phyloP scores from a whole-genome alignment of 2,113 vertebrate species.

The Aegotheles bennettii region DNA sequence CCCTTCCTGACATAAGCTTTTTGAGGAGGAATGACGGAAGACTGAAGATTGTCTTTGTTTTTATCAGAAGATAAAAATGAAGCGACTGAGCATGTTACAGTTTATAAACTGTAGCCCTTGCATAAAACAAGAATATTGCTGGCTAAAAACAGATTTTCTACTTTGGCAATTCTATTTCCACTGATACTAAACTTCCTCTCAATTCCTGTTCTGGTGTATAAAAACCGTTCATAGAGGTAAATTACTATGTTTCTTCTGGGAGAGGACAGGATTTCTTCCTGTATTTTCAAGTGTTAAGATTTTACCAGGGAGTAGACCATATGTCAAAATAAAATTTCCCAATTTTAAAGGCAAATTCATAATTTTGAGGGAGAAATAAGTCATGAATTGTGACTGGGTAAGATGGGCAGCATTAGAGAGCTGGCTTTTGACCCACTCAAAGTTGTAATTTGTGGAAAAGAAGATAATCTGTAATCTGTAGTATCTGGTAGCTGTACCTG shows the following conservation, averaged over 20 bases:
- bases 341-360: neutral
- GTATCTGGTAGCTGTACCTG: neutral
- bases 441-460: neutral
- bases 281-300: neutral
- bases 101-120: neutral
- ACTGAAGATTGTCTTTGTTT: neutral
- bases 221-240: neutral
- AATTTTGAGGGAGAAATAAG: neutral
- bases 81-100: neutral
- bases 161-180: neutral
- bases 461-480: neutral
- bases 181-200: neutral
- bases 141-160: neutral
- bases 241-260: neutral
- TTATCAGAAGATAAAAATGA: neutral
- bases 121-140: neutral
- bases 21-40: neutral
- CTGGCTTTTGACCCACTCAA: neutral
- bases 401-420: neutral
- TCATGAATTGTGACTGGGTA: neutral
- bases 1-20: neutral
- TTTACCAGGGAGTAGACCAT: neutral
- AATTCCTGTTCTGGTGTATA: neutral
- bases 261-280: neutral
- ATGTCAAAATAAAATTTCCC: neutral